phyloP scores from a whole-genome alignment of 2,797 vertebrate genomes.

The Rhadinocentrus ornatus region DNA sequence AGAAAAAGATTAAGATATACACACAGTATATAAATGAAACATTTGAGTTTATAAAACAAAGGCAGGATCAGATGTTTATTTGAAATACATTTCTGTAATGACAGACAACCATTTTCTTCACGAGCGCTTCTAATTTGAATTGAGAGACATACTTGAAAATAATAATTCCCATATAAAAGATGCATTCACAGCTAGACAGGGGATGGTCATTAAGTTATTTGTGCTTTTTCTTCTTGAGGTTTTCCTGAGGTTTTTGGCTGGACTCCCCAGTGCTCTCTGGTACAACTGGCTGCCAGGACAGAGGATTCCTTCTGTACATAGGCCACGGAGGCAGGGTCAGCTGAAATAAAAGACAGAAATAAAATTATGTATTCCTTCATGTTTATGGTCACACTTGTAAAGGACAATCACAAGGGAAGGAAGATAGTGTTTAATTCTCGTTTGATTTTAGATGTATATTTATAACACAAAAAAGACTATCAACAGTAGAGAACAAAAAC shows the following conservation, averaged over 20 bases:
- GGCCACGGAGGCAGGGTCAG: slow-evolving; percentile 97
- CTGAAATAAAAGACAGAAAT: slow-evolving; percentile 67
- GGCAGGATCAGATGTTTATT: slow-evolving; percentile 41
- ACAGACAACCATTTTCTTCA: slow-evolving; percentile 24
- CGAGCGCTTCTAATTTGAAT: slow-evolving; percentile 30
- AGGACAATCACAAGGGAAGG: neutral
- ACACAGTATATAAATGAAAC: neutral
- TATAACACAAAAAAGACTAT: neutral
- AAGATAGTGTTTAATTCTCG: neutral
- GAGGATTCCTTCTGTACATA: slow-evolving; percentile 91
- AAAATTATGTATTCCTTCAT: neutral
- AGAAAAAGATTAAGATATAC: neutral
- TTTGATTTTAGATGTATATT: neutral
- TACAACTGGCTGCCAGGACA: slow-evolving; percentile 91
- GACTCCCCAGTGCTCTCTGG: slow-evolving; percentile 84
- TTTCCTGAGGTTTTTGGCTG: slow-evolving; percentile 90
- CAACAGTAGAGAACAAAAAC: slow-evolving; percentile 38
- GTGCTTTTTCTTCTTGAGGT: slow-evolving; percentile 86
- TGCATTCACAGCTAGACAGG: slow-evolving; percentile 17
- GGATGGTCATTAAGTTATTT: slow-evolving; percentile 71
- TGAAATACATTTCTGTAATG: slow-evolving; percentile 27
- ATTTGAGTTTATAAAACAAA: slow-evolving; percentile 25
- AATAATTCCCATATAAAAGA: slow-evolving; percentile 44
- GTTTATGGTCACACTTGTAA: neutral
- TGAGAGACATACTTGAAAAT: slow-evolving; percentile 16